Conservation (phyloP, 2,797 vertebrate species). For the Zalophus californianus region DNA sequence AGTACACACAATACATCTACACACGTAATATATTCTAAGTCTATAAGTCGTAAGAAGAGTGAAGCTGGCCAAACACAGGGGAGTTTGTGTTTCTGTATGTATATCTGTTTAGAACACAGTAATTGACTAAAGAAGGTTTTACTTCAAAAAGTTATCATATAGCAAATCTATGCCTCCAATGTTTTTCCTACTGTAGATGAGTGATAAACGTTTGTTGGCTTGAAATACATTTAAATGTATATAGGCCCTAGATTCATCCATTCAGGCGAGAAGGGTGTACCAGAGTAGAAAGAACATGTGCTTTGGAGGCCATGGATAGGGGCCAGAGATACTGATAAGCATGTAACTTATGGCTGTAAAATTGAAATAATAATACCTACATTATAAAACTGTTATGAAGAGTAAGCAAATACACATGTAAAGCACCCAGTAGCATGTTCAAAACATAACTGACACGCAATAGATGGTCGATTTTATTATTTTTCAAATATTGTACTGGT, state of each 20-base stretch:
- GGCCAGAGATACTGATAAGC: not conserved
- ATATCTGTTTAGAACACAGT: not conserved
- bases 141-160: not conserved
- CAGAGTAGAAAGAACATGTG: not conserved
- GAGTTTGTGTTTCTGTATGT: not conserved
- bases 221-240: not conserved
- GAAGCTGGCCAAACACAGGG: not conserved
- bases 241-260: not conserved
- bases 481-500: not conserved
- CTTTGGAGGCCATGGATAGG: not conserved
- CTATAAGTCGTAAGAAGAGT: not conserved
- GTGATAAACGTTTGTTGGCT: not conserved
- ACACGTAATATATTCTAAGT: not conserved
- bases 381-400: not conserved
- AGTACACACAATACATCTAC: not conserved
- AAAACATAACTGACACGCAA: not conserved
- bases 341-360: not conserved
- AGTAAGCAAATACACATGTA: not conserved
- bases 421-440: not conserved
- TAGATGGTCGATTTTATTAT: not conserved
- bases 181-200: not conserved
- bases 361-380: not conserved
- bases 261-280: not conserved
- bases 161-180: not conserved
- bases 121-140: not conserved